Evolutionary conservation across 1,140 invertebrate species (phyloP), one percentile per base, ranked within the genome.

Genomic region (Cotesia glomerata): DNA sequence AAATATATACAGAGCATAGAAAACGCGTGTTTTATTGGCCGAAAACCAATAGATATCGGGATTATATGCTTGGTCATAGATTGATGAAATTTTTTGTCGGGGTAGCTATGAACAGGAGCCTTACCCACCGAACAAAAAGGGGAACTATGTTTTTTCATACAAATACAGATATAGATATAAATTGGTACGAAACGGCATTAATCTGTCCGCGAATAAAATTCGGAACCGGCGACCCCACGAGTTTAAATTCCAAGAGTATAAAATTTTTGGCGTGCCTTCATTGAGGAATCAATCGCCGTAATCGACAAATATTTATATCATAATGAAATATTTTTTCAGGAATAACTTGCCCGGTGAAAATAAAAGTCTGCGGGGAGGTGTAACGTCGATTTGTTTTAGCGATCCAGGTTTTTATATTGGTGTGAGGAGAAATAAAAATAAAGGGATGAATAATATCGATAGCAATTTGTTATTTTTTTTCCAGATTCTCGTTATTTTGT

Each of bases 41-140:
- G 86, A 87, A 87, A 87, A 87, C 85, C 86, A 80, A 86, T 85
- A 86, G 86, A 87, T 87, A 87, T 87, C 85, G 77, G 86, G 85
- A 86, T 87, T 86, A 87, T 85, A 81, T 83, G 81, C 77, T 80
- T 78, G 75, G 77, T 79, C 76, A 76, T 68, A 74, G 75, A 51
- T 52, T 54, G 52, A 70, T 61, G 18, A 36, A 68, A 39, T 69
- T 45, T 54, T 35, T 32, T n/a, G 52, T 7, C 39, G 8, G 39
- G 39, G 39, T 9, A 45, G 5, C 39, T 9, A 11, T 45, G 11
- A 11, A 11, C 39, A 45, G 39, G 7, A 45, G 62, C 18, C 26
- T 70, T 56, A 35, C 36, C 11, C 14, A 32, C 35, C 26, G 26
- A 18, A 26, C 36, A 49, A 18, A 26, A 18, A 39, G 35, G 39